These are phyloP conservation scores for Heloderma charlesbogerti DNA, from an alignment of 2,113 vertebrate species.

Conservation along the genomic window DNA sequence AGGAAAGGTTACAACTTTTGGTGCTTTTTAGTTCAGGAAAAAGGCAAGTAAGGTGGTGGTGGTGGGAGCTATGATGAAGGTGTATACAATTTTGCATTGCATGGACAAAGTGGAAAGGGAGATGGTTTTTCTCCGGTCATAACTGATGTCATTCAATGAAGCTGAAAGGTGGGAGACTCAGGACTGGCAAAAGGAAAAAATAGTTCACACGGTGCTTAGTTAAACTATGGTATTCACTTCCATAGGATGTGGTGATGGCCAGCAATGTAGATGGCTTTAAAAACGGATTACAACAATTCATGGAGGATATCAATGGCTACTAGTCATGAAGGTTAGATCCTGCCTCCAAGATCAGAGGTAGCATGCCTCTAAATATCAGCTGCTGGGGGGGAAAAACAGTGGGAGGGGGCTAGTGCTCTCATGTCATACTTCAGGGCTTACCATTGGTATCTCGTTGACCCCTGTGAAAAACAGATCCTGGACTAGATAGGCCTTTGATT, in stretches of 20 bases:
- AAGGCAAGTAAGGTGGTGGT: too few species aligned
- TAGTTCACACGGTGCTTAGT: too few species aligned
- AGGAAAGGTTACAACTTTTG: too few species aligned
- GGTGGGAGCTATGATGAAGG: too few species aligned
- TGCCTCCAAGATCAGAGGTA: too few species aligned
- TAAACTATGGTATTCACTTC: not conserved
- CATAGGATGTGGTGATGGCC: not conserved
- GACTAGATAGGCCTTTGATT: not conserved
- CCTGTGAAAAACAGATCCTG: not conserved
- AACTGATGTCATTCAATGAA: not conserved
- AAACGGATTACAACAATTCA: not conserved
- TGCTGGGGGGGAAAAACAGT: too few species aligned
- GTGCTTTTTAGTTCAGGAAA: too few species aligned
- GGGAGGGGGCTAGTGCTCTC: not conserved
- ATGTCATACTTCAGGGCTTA: not conserved
- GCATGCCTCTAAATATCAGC: too few species aligned
- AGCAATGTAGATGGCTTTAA: not conserved
- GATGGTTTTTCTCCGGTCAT: not conserved
- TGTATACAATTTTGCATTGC: not conserved
- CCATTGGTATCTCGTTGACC: not conserved
- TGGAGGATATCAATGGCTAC: not conserved
- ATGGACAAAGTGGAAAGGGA: not conserved
- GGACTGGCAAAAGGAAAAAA: not conserved
- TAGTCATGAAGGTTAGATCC: not conserved
- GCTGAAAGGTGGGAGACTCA: too few species aligned